Conservation (phyloP, 2,888 invertebrate species). For the Pherbina coryleti region DNA sequence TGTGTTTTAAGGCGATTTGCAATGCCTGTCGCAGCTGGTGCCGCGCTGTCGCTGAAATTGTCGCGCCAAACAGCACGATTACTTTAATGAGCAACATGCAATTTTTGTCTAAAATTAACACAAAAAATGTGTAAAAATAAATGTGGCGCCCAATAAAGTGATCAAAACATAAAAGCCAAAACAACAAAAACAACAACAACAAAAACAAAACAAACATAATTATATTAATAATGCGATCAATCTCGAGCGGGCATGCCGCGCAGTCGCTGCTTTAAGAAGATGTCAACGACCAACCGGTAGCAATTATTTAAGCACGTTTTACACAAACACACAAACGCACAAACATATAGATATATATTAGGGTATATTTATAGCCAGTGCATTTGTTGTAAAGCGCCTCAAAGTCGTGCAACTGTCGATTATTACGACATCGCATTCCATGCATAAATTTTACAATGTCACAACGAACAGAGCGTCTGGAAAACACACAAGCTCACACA, state of each 20-base stretch:
- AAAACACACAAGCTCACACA: slow-evolving; percentile 10
- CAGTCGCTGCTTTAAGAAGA: slow-evolving; percentile 16
- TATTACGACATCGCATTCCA: slow-evolving; percentile 44
- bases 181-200: slow-evolving; percentile 9
- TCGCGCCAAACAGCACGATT: not conserved
- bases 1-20: not conserved
- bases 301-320: slow-evolving; percentile 23
- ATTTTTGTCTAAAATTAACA: slow-evolving; percentile 15
- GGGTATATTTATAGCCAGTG: not conserved
- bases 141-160: not conserved
- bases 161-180: not conserved
- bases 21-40: slow-evolving; percentile 1
- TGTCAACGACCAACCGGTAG: slow-evolving; percentile 33
- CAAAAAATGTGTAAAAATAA: slow-evolving; percentile 7
- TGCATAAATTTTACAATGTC: slow-evolving; percentile 46
- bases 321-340: not conserved
- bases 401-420: slow-evolving; percentile 37
- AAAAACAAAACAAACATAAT: not conserved
- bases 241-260: not conserved
- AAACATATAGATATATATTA: not conserved
- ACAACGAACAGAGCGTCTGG: slow-evolving; percentile 10
- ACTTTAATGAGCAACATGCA: slow-evolving; percentile 14
- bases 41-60: not conserved
- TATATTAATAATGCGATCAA: slow-evolving; percentile 24
- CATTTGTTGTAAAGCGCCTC: not conserved